These are phyloP conservation scores for Chionomys nivalis DNA, from an alignment of 2,113 vertebrate species.

Conservation along the genomic window DNA sequence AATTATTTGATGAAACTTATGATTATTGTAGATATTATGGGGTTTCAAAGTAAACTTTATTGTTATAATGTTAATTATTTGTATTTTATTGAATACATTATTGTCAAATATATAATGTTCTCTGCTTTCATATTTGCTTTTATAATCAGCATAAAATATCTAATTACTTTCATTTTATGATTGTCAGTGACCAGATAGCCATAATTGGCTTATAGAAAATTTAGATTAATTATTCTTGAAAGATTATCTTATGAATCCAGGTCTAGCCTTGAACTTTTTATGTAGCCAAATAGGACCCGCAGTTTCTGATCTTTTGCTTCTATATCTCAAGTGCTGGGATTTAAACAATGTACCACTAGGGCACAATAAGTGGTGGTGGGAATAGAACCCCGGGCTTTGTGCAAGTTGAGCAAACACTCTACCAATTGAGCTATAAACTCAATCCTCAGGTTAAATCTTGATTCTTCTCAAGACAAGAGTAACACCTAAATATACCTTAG, in stretches of 20 bases:
- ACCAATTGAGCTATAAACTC: too few species aligned
- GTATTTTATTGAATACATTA: background rate
- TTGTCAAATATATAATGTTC: background rate
- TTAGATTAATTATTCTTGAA: background rate
- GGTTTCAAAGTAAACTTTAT: background rate
- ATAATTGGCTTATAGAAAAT: background rate
- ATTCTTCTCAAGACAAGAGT: background rate
- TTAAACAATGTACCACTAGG: background rate
- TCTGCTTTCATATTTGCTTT: background rate
- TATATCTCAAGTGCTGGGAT: too few species aligned
- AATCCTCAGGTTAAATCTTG: background rate
- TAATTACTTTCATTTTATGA: background rate
- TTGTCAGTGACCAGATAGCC: background rate
- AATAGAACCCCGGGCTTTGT: background rate
- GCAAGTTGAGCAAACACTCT: background rate
- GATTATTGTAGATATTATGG: background rate
- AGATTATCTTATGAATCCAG: background rate
- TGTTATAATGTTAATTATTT: background rate
- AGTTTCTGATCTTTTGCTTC: background rate
- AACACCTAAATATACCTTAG: background rate
- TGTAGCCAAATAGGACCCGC: background rate
- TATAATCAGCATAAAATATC: background rate
- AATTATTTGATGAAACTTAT: background rate
- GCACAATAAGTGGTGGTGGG: background rate
- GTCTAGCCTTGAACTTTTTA: background rate